These are phyloP conservation scores for Perognathus longimembris DNA, from an alignment of 2,113 vertebrate species.

Conservation along the genomic window DNA sequence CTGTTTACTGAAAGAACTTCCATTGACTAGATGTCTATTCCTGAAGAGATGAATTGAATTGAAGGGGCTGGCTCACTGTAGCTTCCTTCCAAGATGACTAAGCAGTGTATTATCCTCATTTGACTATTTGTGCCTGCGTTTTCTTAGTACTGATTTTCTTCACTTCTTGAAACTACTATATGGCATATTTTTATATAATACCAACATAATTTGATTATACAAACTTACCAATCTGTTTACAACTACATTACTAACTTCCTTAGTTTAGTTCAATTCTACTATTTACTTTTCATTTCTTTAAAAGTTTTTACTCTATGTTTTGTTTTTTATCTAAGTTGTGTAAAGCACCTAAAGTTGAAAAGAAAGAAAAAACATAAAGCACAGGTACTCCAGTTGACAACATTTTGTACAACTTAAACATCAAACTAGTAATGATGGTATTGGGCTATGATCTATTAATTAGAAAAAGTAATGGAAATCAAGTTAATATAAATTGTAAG, in stretches of 20 bases:
- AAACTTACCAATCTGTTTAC: background rate
- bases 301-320: background rate
- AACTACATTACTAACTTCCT: background rate
- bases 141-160: background rate
- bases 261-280: background rate
- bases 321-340: background rate
- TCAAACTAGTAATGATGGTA: background rate
- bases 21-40: conserved; percentile 7
- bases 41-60: background rate
- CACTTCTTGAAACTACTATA: background rate
- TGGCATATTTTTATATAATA: background rate
- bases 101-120: background rate
- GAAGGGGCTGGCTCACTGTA: background rate
- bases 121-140: background rate
- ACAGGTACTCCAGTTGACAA: background rate
- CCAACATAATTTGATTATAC: background rate
- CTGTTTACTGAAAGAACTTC: conserved; percentile 15
- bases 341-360: background rate
- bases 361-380: background rate
- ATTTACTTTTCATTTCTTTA: background rate
- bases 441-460: background rate
- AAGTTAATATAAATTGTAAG: background rate
- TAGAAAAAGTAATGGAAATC: background rate
- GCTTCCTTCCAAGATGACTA: background rate
- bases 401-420: background rate